These are phyloP conservation scores for Carassius gibelio DNA, from an alignment of 2,113 vertebrate genomes.

Conservation along the genomic window DNA sequence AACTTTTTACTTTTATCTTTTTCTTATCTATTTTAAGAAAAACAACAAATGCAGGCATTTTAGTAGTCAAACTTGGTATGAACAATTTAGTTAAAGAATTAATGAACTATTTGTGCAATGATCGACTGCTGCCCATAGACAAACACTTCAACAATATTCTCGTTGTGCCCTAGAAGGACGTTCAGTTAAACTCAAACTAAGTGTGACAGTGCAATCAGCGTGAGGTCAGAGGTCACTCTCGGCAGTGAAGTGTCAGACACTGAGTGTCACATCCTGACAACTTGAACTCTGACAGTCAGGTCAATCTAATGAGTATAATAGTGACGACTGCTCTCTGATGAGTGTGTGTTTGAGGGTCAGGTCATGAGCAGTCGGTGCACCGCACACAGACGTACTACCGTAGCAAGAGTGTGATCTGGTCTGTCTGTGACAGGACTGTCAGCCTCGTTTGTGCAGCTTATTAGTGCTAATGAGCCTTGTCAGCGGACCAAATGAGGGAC, in stretches of 20 bases:
- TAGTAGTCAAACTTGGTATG: neutral
- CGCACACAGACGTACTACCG: neutral
- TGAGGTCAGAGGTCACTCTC: slow-evolving; percentile 28
- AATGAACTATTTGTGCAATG: neutral
- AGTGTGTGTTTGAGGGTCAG: neutral
- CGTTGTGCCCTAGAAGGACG: neutral
- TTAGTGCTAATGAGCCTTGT: slow-evolving; percentile 1
- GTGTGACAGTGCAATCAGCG: slow-evolving; percentile 41
- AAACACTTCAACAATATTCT: slow-evolving; percentile 3
- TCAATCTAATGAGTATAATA: slow-evolving; percentile 38
- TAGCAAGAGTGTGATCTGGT: slow-evolving; percentile 2
- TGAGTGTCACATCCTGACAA: slow-evolving; percentile 26
- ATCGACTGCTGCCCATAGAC: neutral
- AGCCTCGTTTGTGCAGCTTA: neutral
- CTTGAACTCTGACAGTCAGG: slow-evolving; percentile 40
- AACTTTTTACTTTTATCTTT: neutral
- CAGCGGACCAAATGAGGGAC: neutral
- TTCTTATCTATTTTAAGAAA: neutral
- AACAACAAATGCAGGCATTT: neutral
- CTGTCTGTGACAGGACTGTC: slow-evolving; percentile 25
- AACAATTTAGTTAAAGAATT: no score
- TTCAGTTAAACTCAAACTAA: slow-evolving; percentile 25
- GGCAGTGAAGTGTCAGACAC: slow-evolving; percentile 1
- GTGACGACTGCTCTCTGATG: neutral
- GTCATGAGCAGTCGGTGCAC: slow-evolving; percentile 15